A percentile compares a stretch with the other conserved stretches of the same genome.
Conservation (phyloP, 1,140 invertebrate genomes). For the Thaumetopoea pityocampa region DNA sequence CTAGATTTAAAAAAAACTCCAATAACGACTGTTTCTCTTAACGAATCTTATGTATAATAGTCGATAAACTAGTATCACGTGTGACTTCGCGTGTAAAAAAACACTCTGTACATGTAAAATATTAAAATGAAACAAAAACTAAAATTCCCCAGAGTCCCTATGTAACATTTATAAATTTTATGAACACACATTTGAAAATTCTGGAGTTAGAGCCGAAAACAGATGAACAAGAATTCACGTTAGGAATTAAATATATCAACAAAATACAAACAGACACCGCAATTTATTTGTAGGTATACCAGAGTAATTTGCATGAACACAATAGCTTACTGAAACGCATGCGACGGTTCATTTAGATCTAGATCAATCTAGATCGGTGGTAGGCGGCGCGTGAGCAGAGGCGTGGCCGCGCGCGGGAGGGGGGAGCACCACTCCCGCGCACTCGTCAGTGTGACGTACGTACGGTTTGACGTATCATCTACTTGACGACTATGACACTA, state of each 20-base stretch:
- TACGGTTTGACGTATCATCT: conserved; percentile 26
- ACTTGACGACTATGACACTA: conserved; percentile 17
- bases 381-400: conserved; percentile 46
- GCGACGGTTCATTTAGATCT: conserved; percentile 28
- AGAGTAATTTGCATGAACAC: conserved; percentile 1
- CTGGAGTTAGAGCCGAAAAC: no score
- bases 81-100: no score
- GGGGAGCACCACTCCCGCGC: conserved; percentile 43
- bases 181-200: no score
- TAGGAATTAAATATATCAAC: neutral
- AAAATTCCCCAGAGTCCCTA: no score
- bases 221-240: no score
- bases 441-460: conserved; percentile 37
- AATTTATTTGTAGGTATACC: neutral
- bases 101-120: no score
- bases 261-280: neutral
- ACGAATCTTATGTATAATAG: no score
- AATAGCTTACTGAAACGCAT: conserved; percentile 10
- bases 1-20: no score
- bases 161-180: no score
- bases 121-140: no score
- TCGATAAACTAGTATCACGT: no score
- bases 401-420: conserved; percentile 34
- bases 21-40: no score
- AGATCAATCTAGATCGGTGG: conserved; percentile 55